A percentile compares a stretch with the other conserved stretches of the same genome.
Conservation (phyloP, 35 echinoderm and acorn worm genomes). For the Acanthaster planci region DNA sequence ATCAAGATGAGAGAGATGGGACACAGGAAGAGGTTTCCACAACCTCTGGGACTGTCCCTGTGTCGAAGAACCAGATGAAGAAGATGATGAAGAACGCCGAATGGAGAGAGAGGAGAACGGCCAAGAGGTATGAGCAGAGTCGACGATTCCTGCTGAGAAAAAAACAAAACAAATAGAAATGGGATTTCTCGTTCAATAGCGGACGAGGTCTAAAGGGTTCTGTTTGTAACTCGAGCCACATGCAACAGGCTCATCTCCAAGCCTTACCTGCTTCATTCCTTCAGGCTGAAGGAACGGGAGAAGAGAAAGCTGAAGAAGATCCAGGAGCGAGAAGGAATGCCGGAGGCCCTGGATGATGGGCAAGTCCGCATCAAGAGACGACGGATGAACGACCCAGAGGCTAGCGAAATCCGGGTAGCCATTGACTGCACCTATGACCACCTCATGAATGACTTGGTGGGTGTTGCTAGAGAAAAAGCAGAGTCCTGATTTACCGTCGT, state of each 20-base stretch:
- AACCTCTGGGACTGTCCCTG: too few relatives aligned
- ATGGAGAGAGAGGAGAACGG: not conserved
- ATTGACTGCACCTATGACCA: slow-evolving; percentile 88
- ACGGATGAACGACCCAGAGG: slow-evolving; percentile 82
- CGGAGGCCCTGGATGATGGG: slow-evolving; percentile 26
- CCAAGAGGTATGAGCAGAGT: not conserved
- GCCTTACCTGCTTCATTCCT: not conserved
- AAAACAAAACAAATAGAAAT: not conserved
- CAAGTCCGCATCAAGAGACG: slow-evolving; percentile 25
- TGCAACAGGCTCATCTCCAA: not conserved
- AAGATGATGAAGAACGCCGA: not conserved
- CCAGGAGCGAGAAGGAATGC: slow-evolving; percentile 36
- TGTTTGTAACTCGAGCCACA: not conserved
- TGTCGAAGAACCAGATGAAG: slow-evolving; percentile 7
- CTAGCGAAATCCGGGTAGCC: slow-evolving; percentile 74
- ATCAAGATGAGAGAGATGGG: too few relatives aligned
- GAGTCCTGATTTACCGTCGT: not conserved
- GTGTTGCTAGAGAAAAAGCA: too few relatives aligned
- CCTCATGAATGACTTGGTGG: slow-evolving; percentile 81
- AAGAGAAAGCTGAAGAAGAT: slow-evolving; percentile 60
- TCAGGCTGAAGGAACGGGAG: slow-evolving; percentile 69
- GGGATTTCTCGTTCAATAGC: not conserved
- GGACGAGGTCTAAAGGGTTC: not conserved
- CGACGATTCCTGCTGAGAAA: not conserved
- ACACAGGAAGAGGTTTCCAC: too few relatives aligned